Percentiles rank a stretch among this genome's conserved stretches.
phyloP scores from a whole-genome alignment of 92 coral and sea anemone species.

The Phenganax stokvisi region DNA sequence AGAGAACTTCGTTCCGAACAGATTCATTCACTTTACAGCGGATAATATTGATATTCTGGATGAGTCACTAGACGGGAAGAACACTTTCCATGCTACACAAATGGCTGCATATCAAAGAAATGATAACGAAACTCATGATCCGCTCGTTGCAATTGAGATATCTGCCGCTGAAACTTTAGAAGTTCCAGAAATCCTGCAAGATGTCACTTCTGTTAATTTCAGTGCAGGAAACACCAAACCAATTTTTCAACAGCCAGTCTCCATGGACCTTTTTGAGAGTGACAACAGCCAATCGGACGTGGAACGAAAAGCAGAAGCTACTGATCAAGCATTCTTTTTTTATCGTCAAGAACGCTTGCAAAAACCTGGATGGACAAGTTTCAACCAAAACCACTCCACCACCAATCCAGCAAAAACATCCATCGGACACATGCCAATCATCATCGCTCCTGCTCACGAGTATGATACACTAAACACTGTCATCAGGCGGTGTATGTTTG shows the following conservation, averaged over 20 bases:
- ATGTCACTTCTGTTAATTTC: conserved; percentile 12
- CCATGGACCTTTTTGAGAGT: conserved; percentile 8
- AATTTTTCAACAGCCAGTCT: conserved; percentile 15
- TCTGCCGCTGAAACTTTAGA: conserved; percentile 21
- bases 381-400: conserved; percentile 44
- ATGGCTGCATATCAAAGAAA: conserved; percentile 46
- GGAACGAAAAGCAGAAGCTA: conserved; percentile 41
- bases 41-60: conserved; percentile 50
- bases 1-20: conserved; percentile 34
- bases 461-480: conserved; percentile 59
- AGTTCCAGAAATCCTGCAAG: conserved; percentile 10
- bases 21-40: conserved; percentile 44
- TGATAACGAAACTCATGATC: conserved; percentile 22
- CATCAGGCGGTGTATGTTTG: conserved; percentile 53
- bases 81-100: conserved; percentile 52
- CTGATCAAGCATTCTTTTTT: conserved; percentile 56
- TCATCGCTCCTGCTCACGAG: conserved; percentile 54
- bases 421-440: conserved; percentile 57
- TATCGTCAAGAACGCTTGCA: conserved; percentile 24
- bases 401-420: conserved; percentile 36
- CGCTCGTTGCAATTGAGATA: conserved; percentile 6
- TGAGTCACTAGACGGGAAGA: conserved; percentile 41
- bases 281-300: conserved; percentile 18
- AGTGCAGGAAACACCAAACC: conserved; percentile 14
- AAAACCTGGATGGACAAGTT: conserved; percentile 50